These are phyloP conservation scores for Mus spretus DNA, from an alignment of 2,797 vertebrate species.

Conservation along the genomic window DNA sequence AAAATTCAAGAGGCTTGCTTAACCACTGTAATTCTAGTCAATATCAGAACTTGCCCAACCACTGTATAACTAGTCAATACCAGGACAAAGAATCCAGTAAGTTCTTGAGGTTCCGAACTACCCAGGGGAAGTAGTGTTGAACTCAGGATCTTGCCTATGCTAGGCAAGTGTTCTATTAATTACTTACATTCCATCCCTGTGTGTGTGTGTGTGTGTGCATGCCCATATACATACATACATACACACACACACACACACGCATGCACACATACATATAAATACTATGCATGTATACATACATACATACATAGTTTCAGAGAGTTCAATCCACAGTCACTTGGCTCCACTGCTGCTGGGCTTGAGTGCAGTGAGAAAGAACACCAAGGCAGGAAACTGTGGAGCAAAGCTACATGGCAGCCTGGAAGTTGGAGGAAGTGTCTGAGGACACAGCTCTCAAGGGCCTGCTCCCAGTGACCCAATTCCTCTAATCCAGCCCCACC, in stretches of 20 bases:
- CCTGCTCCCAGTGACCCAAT: background rate
- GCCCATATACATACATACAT: too few relatives aligned
- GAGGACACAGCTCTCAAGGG: background rate
- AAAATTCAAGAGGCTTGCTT: constrained; percentile 12
- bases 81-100: background rate
- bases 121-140: background rate
- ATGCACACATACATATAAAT: background rate
- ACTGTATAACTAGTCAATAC: background rate
- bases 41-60: background rate
- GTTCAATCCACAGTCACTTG: background rate
- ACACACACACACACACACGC: background rate
- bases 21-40: background rate
- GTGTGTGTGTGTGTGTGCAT: background rate
- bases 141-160: background rate
- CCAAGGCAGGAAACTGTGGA: background rate
- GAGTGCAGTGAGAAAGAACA: background rate
- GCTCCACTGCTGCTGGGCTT: background rate
- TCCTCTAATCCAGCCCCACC: background rate
- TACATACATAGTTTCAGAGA: background rate
- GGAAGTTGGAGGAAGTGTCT: too few relatives aligned
- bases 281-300: too few relatives aligned
- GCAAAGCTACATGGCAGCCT: background rate
- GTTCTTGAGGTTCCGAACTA: background rate
- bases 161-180: background rate
- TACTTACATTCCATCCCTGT: background rate